These are phyloP conservation scores for Xiphophorus couchianus DNA, from an alignment of 2,113 vertebrate species.

Conservation along the genomic window DNA sequence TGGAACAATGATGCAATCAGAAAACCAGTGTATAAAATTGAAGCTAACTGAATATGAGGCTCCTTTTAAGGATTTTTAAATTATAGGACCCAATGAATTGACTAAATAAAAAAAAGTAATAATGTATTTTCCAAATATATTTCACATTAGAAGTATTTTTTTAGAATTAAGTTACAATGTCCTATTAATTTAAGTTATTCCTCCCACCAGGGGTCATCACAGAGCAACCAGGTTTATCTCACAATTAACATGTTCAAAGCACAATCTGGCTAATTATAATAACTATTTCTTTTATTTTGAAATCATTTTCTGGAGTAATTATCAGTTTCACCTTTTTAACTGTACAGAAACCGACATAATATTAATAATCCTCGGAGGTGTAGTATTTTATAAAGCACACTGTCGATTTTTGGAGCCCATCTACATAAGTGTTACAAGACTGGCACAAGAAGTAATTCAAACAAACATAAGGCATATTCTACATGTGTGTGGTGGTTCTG, in stretches of 20 bases:
- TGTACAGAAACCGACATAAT: not conserved
- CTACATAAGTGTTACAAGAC: not conserved
- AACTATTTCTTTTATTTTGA: slow-evolving; percentile 18
- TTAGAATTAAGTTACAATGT: slow-evolving; percentile 21
- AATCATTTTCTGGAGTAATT: not conserved
- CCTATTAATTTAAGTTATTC: slow-evolving; percentile 5
- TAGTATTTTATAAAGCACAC: not conserved
- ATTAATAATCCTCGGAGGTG: not conserved
- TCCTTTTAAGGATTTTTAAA: not conserved
- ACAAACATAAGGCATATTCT: not conserved
- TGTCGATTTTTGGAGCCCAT: no score
- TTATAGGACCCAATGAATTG: slow-evolving; percentile 23
- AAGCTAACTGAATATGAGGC: not conserved
- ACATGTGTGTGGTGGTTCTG: not conserved
- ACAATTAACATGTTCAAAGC: slow-evolving; percentile 31
- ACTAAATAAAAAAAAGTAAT: not conserved
- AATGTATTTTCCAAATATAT: not conserved
- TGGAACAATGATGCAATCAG: slow-evolving; percentile 36
- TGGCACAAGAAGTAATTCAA: not conserved
- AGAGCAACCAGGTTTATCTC: slow-evolving; percentile 53
- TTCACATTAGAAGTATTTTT: not conserved
- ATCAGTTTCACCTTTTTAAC: not conserved
- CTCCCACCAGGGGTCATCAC: slow-evolving; percentile 78
- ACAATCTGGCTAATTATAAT: not conserved
- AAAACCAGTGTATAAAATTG: slow-evolving; percentile 7